Evolutionary conservation across 2,797 vertebrate species (phyloP), one percentile per base, ranked within the genome.

Genomic region (Sebastiscus tertius): DNA sequence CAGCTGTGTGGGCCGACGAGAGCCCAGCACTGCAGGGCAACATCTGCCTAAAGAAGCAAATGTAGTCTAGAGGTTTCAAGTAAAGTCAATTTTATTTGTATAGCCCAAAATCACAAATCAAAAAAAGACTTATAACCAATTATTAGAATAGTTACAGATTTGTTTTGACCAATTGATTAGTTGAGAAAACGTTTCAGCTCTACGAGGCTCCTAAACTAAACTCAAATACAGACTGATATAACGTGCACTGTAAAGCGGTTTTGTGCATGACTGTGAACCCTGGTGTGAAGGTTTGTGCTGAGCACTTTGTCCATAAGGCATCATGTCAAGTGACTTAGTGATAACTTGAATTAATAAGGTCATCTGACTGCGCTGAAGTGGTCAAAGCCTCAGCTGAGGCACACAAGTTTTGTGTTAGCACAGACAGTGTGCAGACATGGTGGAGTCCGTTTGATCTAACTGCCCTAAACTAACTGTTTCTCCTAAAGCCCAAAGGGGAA

Each of bases 281-380:
- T 56, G 24, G 13, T 59, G 39, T 60, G 11, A 29, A 39, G 13
- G 20, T 55, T 75, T 46, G 13, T 33, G 12, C 26, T 33, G 22
- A 33, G 22, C 22, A 39, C 29, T 67, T 29, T 46, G 9, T 33
- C 24, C 20, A 5, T 6, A 5, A 59, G 55, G 31, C 18, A 33
- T 62, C 33, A 39, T 27, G 59, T 79, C 39, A 76, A 66, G 39
- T 72, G 49, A 83, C 74, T 55, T 22, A 31, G 49, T 26, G 20
- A 81, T n/a, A 34, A 22, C 39, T 42, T 31, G 6, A 76, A 61
- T 67, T n/a, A 39, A 59, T 79, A 2, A n/a, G 26, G 27, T 71
- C 55, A 75, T 69, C 42, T 75, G 64, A 80, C 58, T 36, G 11
- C 65, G 56, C 26, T 61, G 5, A 36, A 42, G 58, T n/a, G 18